These are phyloP conservation scores for Netelia virgata DNA, from an alignment of 2,888 invertebrate genomes.

Conservation along the genomic window DNA sequence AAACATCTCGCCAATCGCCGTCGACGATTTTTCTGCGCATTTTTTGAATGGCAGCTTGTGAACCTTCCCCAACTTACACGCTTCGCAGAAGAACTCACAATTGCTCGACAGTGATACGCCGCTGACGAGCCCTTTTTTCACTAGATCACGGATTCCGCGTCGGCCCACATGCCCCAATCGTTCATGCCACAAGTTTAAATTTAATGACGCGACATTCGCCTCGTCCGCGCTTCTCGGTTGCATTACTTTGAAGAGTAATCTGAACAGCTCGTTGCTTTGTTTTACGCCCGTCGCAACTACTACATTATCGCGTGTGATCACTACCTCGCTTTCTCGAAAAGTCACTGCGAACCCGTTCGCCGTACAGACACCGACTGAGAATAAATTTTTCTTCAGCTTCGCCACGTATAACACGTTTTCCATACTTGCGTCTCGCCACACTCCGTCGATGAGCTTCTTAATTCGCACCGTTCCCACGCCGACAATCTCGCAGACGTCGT, in stretches of 20 bases:
- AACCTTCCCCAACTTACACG: slow-evolving; percentile 68
- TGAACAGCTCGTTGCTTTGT: slow-evolving; percentile 28
- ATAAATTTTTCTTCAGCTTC: neutral
- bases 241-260: slow-evolving; percentile 40
- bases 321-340: neutral
- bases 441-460: neutral
- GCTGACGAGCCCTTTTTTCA: slow-evolving; percentile 50
- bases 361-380: slow-evolving; percentile 1
- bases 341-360: neutral
- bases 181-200: slow-evolving; percentile 60
- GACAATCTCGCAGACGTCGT: neutral
- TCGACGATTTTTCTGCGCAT: neutral
- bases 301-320: neutral
- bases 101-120: slow-evolving; percentile 24
- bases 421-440: neutral
- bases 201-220: slow-evolving; percentile 14
- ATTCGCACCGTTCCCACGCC: neutral
- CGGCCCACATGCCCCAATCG: slow-evolving; percentile 63
- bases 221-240: slow-evolving; percentile 15
- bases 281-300: slow-evolving; percentile 7
- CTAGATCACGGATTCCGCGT: slow-evolving; percentile 53
- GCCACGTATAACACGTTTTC: neutral
- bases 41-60: slow-evolving; percentile 54
- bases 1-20: slow-evolving; percentile 37
- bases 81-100: slow-evolving; percentile 65